Evolutionary conservation across 2,888 invertebrate species (phyloP), one percentile per base, ranked within the genome.

Genomic region (Andrena minutula): DNA sequence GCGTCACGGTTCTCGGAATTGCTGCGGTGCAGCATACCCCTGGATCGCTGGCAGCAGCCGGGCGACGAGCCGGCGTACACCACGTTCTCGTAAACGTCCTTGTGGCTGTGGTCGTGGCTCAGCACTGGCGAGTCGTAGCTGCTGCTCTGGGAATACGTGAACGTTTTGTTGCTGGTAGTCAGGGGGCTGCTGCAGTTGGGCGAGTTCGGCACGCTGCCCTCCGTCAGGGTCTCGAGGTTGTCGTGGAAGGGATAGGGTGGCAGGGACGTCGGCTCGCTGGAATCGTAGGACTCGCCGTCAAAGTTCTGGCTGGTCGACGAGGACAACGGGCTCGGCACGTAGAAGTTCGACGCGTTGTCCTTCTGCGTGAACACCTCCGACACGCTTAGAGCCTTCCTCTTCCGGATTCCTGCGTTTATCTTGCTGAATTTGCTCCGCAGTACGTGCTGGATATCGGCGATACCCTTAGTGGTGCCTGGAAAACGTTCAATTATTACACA

Each of bases 381-480:
- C 12, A 96, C 96, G 68, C 96, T 96, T 32, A 96, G 91, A 1
- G 96, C 96, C 86, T 96, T 94, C 71, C 96, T 94, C 89, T 95
- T 95, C 64, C 96, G 94, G 77, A 97, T 93, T 0, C 97, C 97
- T 12, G 96, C 96, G 76, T 97, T 96, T 77, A 97, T 95, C 90
- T 96, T 96, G 79, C 96, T 96, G 85, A 97, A 95, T 86, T 96
- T 97, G 72, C 96, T 95, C 26, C 95, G 94, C 30, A 96, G 92
- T 3, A 95, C 93, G 76, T 94, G 93, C 35, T 96, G 94, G 70
- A 96, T 95, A 90, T 96, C 96, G 83, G 96, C 96, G 26, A 96
- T 96, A 47, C 96, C 96, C 85, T 93, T 93, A 60, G 93, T 92
- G 47, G 94, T 93, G 35, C 93, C 94, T 92, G 86, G 2, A 56